phyloP scores from a whole-genome alignment of 2,113 vertebrate species.

The Corvus hawaiiensis region DNA sequence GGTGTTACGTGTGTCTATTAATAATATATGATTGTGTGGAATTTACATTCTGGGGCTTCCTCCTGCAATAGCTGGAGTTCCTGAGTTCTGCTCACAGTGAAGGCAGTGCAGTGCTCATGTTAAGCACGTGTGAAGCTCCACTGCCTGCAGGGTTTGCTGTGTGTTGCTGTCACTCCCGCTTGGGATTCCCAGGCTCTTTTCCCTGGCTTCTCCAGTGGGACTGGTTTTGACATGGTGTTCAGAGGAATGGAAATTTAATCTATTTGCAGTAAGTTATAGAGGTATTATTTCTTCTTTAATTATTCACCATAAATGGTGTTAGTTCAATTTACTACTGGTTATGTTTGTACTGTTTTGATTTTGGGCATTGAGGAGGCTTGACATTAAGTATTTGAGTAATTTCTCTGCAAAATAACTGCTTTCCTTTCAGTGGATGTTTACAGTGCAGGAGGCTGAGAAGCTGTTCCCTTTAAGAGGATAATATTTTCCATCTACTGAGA shows the following conservation, averaged over 20 bases:
- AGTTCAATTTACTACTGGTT: background rate
- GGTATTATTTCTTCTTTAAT: background rate
- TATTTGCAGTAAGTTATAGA: background rate
- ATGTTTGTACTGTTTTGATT: background rate
- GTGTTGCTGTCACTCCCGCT: background rate
- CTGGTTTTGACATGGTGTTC: rapidly evolving
- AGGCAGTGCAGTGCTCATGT: background rate
- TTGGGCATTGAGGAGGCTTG: background rate
- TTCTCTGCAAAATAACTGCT: background rate
- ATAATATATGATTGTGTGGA: background rate
- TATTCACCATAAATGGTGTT: background rate
- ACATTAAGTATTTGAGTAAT: background rate
- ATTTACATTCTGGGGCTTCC: background rate
- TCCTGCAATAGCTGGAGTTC: background rate
- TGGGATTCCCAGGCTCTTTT: background rate
- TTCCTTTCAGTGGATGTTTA: background rate
- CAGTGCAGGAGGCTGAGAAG: background rate
- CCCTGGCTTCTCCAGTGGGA: background rate
- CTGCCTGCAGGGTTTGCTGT: background rate
- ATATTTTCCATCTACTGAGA: background rate
- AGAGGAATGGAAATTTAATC: background rate
- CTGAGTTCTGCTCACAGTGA: rapidly evolving
- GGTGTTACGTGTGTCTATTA: background rate
- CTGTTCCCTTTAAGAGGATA: background rate
- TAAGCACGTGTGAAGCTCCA: background rate